Base-by-base conservation (phyloP, 1,140 invertebrate genomes). In the Lepidurus couesii region DNA sequence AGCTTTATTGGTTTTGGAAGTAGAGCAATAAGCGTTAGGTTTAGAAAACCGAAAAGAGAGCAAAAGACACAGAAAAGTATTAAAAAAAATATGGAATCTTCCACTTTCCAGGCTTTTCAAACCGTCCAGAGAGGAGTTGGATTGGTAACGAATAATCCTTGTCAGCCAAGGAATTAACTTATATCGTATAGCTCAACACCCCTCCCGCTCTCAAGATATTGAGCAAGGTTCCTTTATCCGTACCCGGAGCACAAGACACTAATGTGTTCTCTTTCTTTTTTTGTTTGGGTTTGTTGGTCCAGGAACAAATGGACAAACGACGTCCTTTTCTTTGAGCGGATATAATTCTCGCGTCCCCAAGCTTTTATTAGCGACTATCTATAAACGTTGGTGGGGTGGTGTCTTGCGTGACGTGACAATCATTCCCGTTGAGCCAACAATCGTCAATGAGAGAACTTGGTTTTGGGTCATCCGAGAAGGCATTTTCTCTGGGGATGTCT, bases 1-100 rank as follows among this genome's bases (percentile, higher is more conserved):
- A 65, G 53, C 53, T 65, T 65, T 65, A 65, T 65, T 65, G 53
- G 53, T 65, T 65, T 65, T 16, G 9, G 53, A 34, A 65, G 53
- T 21, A 65, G 16, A 65, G 53, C 53, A 65, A 65, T 65, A 65
- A 65, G 53, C 53, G 53, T 65, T 65, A 9, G 53, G 21, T 7
- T 65, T 65, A 65, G 7, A 65, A 21, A 65, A 65, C 47, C 16
- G 53, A 65, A 65, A 65, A 21, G 53, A 65, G 53, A 21, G 53
- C 8, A 65, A 7, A 13, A 65, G 53, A 65, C 16, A 21, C 53
- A 13, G 13, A 65, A 65, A 21, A 65, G 26, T 21, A 65, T 13
- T 16, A 4, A 16, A 65, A 65, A 9, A 16, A 7, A 7, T 65
- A 65, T 65, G 6, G 6, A n/a, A n/a, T 65, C 16, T 13, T 65